Evolutionary conservation across 1,140 invertebrate species (phyloP), one percentile per base, ranked within the genome.

Genomic region (Capitella teleta): DNA sequence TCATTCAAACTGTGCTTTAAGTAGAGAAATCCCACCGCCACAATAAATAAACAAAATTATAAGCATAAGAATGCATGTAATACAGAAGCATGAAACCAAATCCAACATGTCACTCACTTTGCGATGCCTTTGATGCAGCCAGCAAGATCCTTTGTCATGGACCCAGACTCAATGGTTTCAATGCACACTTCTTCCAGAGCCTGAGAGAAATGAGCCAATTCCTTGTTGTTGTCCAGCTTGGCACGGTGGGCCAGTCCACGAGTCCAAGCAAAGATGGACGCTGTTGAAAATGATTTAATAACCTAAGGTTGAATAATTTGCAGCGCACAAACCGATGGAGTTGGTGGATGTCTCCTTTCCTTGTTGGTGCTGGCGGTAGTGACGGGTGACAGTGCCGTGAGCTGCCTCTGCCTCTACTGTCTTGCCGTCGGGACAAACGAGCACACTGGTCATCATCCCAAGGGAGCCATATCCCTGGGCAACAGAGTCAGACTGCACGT

Each of bases 261-360:
- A 0, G 91, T 93, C 94, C 94, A 98, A 4, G 94, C 94, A 74
- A 95, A 98, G 58, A 98, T 98, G 0, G 91, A 96, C n/a, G 94
- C 88, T 68, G 87, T 82, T n/a, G n/a, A n/a, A n/a, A n/a, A n/a
- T n/a, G n/a, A n/a, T 21, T 18, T 12, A 12, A 34, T 16, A 34
- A 34, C 32, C 16, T 12, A 10, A 34, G 10, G 16, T 12, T 38
- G 16, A 5, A 18, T 25, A 5, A 43, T 16, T 24, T 26, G 24
- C n/a, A 26, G 4, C 26, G 12, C 8, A 52, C 59, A 48, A 64
- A 79, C 78, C 90, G 63, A 97, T 95, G 0, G 93, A 86, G 75
- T 97, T 98, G 14, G 93, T 98, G 1, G 91, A 96, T 1, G 93
- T 98, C 74, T 96, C 91, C 70, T 95, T 88, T 41, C 90, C 90